Evolutionary conservation across 2,888 invertebrate species (phyloP), one percentile per base, ranked within the genome.

Genomic region (Scrobipalpa costella): DNA sequence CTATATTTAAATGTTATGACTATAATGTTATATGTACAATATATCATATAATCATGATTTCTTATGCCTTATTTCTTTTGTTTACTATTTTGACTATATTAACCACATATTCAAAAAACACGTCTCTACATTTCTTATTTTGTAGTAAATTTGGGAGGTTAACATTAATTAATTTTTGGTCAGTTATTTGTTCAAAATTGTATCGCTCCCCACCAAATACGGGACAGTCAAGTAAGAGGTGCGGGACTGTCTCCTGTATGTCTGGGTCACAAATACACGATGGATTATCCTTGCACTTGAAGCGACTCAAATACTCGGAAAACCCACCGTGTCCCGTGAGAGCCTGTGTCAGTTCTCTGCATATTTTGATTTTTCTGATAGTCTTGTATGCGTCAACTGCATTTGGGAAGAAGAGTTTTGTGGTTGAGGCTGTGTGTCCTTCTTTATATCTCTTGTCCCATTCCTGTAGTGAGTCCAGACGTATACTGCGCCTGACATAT

Each of bases 231-330:
- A 47, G 27, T 15, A 63, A 49, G 8, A 57, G 2, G 58, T 63
- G 47, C 7, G 33, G n/a, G 17, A 47, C 34, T 7, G 57, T 40
- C 33, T 57, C 63, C 19, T 2, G 19, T 21, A 44, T 2, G n/a
- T 8, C 15, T 0, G 64, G 63, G 1, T 65, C 63, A 19, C 68
- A 68, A 36, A 15, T 13, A 40, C 66, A 66, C 21, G 62, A 62
- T 5, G 63, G 68, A 49, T 21, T 63, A 17, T 66, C 66, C 15
- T 64, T 66, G 13, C 62, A 62, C 21, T 47, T 49, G 49, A 49
- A 11, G 11, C n/a, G 2, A 3, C 2, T 27, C 27, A 27, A 5
- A 5, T 27, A 27, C 27, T 27, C 27, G 27, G 27, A 27, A 5
- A 27, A 27, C 2, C 27, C 27, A 5, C 27, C 27, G 5, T 27